Conservation (phyloP, 2,888 invertebrate species). For the Labia minor region DNA sequence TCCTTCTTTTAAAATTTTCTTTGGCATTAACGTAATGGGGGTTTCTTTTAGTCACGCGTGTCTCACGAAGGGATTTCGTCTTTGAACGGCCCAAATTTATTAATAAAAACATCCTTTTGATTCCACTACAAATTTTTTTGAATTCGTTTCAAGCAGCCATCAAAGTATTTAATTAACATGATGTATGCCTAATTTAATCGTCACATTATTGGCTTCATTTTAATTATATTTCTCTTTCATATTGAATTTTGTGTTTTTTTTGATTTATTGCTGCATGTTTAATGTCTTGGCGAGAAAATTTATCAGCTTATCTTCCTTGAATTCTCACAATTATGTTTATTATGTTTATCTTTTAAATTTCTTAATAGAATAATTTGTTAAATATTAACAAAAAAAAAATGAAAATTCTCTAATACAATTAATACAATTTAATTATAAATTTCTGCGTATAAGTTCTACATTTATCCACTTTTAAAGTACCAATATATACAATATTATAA, state of each 20-base stretch:
- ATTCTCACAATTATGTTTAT: too few relatives aligned
- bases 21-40: slow-evolving; percentile 3
- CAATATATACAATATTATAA: too few relatives aligned
- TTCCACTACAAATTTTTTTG: not conserved
- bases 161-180: slow-evolving; percentile 7
- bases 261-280: too few relatives aligned
- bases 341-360: too few relatives aligned
- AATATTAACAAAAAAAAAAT: too few relatives aligned
- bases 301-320: too few relatives aligned
- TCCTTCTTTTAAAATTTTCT: slow-evolving; percentile 2
- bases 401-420: too few relatives aligned
- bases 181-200: not conserved
- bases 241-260: not conserved
- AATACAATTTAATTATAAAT: too few relatives aligned
- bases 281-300: too few relatives aligned
- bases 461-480: too few relatives aligned
- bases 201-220: not conserved
- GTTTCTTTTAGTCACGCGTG: slow-evolving; percentile 13
- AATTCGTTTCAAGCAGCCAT: not conserved
- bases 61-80: not conserved
- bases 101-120: not conserved
- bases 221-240: not conserved
- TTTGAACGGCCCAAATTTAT: not conserved
- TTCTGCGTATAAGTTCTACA: too few relatives aligned
- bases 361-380: too few relatives aligned